Conservation (phyloP, 2,797 vertebrate genomes). For the Eurystomus glaucurus region DNA sequence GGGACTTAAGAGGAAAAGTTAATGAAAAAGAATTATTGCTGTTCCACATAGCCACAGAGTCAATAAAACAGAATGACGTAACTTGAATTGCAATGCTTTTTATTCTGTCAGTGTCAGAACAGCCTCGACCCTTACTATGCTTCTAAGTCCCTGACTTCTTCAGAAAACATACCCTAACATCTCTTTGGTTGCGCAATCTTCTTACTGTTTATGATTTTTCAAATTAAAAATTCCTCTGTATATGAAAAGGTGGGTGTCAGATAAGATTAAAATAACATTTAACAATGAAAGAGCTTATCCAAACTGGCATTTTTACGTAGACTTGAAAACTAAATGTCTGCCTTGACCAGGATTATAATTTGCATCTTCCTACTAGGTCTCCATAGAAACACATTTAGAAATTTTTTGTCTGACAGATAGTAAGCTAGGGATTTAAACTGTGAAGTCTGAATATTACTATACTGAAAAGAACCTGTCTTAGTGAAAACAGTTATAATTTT, state of each 20-base stretch:
- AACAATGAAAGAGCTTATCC: neutral
- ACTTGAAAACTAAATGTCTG: neutral
- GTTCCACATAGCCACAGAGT: neutral
- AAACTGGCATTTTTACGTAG: neutral
- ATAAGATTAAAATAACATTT: neutral
- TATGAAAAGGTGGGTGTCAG: neutral
- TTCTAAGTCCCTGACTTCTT: neutral
- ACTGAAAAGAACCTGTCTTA: neutral
- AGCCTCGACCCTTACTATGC: neutral
- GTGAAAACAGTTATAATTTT: neutral
- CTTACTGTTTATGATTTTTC: neutral
- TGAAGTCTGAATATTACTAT: neutral
- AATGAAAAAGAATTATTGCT: neutral
- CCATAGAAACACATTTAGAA: constrained; percentile 42
- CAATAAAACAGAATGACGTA: neutral
- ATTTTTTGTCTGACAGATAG: neutral
- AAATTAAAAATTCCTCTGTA: neutral
- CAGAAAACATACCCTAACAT: neutral
- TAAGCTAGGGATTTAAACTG: neutral
- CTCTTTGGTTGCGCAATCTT: neutral
- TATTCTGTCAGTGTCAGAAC: neutral
- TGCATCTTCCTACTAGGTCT: neutral
- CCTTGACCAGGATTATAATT: neutral
- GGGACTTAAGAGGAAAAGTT: neutral
- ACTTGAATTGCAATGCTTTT: neutral